Evolutionary conservation across 2,797 vertebrate species (phyloP).

Genomic region (Muraenolepis orangiensis): DNA sequence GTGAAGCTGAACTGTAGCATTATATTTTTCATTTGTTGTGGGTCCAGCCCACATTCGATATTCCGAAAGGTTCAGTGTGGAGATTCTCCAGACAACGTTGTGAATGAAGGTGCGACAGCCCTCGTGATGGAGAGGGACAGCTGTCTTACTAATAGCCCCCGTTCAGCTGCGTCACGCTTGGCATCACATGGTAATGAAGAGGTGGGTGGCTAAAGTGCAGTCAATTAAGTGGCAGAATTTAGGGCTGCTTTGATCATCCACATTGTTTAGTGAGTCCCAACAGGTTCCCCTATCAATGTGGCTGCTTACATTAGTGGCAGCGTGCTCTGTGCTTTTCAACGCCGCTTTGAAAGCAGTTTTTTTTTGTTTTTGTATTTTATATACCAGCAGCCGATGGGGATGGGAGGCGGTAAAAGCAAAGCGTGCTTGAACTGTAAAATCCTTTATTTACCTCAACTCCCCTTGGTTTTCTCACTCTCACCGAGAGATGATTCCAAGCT

Average conservation of each 20-base stretch:
- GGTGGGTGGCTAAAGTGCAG: conserved; percentile 52
- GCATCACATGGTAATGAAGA: conserved; percentile 57
- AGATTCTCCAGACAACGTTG: conserved; percentile 9
- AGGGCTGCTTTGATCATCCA: conserved; percentile 48
- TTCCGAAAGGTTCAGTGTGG: background rate
- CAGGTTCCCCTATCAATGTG: conserved; percentile 30
- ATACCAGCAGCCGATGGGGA: conserved; percentile 4
- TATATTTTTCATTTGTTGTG: no score
- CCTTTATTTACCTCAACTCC: background rate
- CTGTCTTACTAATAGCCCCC: conserved; percentile 43
- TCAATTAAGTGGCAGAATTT: conserved; percentile 43
- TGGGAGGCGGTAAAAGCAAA: background rate
- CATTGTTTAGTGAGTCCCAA: conserved; percentile 36
- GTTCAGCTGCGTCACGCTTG: conserved; percentile 43
- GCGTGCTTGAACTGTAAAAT: conserved; percentile 4
- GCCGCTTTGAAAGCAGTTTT: conserved; percentile 22
- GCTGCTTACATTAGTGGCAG: conserved; percentile 14
- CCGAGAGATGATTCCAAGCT: background rate
- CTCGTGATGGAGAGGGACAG: conserved; percentile 32
- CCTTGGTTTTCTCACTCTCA: background rate
- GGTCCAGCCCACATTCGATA: conserved; percentile 4
- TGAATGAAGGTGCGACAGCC: conserved; percentile 47
- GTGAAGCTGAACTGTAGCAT: no score
- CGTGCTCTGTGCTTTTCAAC: conserved; percentile 1
- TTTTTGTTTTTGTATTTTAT: conserved; percentile 8